Conservation (phyloP, 2,113 vertebrate species). For the Phrynocephalus versicolor region DNA sequence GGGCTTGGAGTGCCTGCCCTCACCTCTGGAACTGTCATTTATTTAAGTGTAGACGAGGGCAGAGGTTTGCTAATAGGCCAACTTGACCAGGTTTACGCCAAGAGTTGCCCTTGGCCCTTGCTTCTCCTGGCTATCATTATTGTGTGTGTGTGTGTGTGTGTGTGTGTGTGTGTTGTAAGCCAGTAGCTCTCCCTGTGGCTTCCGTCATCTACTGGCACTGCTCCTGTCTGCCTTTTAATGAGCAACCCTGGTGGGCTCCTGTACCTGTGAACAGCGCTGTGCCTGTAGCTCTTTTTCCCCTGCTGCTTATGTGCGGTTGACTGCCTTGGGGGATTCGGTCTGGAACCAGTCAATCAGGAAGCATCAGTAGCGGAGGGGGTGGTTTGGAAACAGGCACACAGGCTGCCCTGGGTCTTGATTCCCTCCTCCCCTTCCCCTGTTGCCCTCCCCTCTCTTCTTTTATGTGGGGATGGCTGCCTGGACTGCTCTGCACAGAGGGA, state of each 20-base stretch:
- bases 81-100: neutral
- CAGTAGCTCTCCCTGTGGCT: neutral
- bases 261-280: slow-evolving; percentile 4
- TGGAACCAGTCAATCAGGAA: slow-evolving; percentile 9
- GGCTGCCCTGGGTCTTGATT: neutral
- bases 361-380: neutral
- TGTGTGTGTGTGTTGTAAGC: neutral
- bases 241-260: neutral
- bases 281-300: slow-evolving; percentile 1
- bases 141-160: too few species aligned
- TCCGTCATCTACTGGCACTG: slow-evolving; percentile 10
- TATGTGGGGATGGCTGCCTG: neutral
- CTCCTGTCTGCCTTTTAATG: neutral
- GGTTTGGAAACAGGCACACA: neutral
- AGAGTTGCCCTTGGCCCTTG: neutral
- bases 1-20: neutral
- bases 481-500: neutral
- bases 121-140: neutral
- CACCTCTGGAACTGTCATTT: neutral
- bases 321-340: slow-evolving; percentile 10
- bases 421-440: too few species aligned
- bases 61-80: neutral
- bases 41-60: neutral
- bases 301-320: neutral
- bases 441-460: too few species aligned